These are phyloP conservation scores for Cistogaster globosa DNA, from an alignment of 2,888 invertebrate species.

Conservation along the genomic window DNA sequence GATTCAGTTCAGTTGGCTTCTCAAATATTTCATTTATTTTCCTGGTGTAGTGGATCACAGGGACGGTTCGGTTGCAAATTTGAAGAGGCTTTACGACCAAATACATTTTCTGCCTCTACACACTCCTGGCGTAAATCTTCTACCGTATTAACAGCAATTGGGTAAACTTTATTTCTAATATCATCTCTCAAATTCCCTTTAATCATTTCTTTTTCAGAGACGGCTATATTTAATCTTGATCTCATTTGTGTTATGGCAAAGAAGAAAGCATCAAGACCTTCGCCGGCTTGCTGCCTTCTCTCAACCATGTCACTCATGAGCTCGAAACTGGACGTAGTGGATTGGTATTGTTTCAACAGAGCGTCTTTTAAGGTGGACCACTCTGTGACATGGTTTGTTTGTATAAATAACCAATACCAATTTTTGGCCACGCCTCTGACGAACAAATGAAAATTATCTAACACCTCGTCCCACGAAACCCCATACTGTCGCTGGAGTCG, in stretches of 20 bases:
- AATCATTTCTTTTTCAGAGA: neutral
- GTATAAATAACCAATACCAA: neutral
- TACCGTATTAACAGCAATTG: neutral
- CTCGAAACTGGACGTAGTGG: neutral
- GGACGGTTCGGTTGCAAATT: too few relatives aligned
- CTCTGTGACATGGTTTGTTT: neutral
- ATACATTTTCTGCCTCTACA: neutral
- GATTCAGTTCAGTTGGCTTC: too few relatives aligned
- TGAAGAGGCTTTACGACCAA: too few relatives aligned
- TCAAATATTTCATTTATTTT: too few relatives aligned
- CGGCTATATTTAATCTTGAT: neutral
- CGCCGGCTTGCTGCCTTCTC: neutral
- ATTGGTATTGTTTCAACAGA: conserved; percentile 1
- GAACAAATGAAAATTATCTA: neutral
- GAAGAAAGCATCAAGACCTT: neutral
- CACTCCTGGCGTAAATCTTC: neutral
- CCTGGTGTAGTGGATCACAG: too few relatives aligned
- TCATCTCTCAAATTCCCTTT: neutral
- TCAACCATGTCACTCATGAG: conserved; percentile 1
- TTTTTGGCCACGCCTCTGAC: neutral
- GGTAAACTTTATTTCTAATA: neutral
- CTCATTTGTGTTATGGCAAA: neutral
- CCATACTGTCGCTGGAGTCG: neutral
- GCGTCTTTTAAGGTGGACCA: conserved; percentile 8
- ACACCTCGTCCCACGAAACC: neutral